Percentiles rank a stretch among this genome's conserved stretches.
phyloP scores from a whole-genome alignment of 2,113 vertebrate species.

The Sialia sialis region DNA sequence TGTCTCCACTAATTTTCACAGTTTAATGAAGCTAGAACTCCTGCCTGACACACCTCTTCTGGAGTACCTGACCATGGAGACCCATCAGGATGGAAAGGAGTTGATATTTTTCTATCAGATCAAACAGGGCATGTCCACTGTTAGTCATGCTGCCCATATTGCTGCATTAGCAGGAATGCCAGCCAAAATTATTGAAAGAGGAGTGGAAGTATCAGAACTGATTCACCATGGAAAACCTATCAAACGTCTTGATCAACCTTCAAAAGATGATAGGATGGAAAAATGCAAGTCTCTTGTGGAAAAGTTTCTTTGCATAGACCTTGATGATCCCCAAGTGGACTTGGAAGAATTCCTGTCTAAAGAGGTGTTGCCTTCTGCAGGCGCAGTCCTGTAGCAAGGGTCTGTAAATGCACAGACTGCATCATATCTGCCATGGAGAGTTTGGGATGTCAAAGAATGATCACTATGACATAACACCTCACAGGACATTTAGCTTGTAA shows the following conservation, averaged over 20 bases:
- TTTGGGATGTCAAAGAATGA: background rate
- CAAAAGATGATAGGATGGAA: constrained; percentile 54
- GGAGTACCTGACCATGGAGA: constrained; percentile 89
- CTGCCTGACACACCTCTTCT: constrained; percentile 83
- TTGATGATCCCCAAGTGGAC: constrained; percentile 82
- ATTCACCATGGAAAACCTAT: constrained; percentile 83
- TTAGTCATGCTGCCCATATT: constrained; percentile 90
- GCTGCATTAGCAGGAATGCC: constrained; percentile 89
- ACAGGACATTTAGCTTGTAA: background rate
- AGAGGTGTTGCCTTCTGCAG: constrained; percentile 79
- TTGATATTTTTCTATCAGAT: constrained; percentile 93
- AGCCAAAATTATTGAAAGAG: constrained; percentile 81
- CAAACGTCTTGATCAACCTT: constrained; percentile 51
- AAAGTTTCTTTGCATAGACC: constrained; percentile 85
- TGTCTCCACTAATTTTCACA: constrained; percentile 93
- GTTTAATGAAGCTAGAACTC: constrained; percentile 85
- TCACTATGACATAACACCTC: background rate
- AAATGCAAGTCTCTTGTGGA: constrained; percentile 85
- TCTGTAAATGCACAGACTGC: background rate
- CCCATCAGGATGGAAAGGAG: constrained; percentile 87
- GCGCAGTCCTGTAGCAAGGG: constrained; percentile 56
- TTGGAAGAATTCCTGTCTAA: constrained; percentile 81
- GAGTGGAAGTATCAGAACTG: constrained; percentile 86
- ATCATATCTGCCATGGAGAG: background rate
- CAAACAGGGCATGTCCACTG: constrained; percentile 84